phyloP scores from a whole-genome alignment of 2,888 invertebrate species.

The Tinea pellionella region DNA sequence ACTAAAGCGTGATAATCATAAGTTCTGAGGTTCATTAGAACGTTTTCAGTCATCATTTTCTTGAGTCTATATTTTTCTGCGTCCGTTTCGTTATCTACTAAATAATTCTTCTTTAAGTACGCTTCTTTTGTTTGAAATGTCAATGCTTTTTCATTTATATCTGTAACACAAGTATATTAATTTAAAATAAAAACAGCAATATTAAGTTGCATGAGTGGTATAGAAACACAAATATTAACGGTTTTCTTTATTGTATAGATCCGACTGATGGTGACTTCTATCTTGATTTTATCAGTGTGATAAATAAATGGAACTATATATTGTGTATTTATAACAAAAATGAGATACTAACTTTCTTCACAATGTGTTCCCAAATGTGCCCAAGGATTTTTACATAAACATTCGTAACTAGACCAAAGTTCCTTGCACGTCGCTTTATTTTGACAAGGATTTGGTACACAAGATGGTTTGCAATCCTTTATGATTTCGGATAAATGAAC shows the following conservation, averaged over 20 bases:
- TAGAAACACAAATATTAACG: too few species aligned
- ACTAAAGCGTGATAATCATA: slow-evolving; percentile 85
- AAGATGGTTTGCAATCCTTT: slow-evolving; percentile 93
- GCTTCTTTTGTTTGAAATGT: slow-evolving; percentile 87
- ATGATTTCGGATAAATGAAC: slow-evolving; percentile 92
- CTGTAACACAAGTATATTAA: slow-evolving; percentile 58
- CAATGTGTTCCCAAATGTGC: slow-evolving; percentile 92
- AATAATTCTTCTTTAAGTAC: slow-evolving; percentile 83
- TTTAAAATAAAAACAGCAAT: not conserved
- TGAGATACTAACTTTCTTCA: slow-evolving; percentile 82
- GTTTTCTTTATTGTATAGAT: not conserved
- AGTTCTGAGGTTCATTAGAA: slow-evolving; percentile 90
- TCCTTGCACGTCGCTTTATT: slow-evolving; percentile 93
- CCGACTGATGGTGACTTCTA: too few species aligned
- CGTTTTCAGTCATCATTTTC: slow-evolving; percentile 81
- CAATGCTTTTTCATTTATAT: slow-evolving; percentile 89
- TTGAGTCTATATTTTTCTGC: slow-evolving; percentile 74
- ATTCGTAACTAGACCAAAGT: slow-evolving; percentile 91
- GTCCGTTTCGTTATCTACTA: slow-evolving; percentile 73
- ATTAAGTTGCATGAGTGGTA: not conserved
- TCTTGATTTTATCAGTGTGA: not conserved
- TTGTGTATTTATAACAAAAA: not conserved
- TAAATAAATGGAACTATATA: not conserved
- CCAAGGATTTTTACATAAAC: slow-evolving; percentile 92
- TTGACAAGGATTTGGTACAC: slow-evolving; percentile 93